Percentiles rank a stretch among this genome's conserved stretches.
These are phyloP conservation scores for Siniperca obscura DNA, from an alignment of 2,797 vertebrate genomes.

Conservation along the genomic window DNA sequence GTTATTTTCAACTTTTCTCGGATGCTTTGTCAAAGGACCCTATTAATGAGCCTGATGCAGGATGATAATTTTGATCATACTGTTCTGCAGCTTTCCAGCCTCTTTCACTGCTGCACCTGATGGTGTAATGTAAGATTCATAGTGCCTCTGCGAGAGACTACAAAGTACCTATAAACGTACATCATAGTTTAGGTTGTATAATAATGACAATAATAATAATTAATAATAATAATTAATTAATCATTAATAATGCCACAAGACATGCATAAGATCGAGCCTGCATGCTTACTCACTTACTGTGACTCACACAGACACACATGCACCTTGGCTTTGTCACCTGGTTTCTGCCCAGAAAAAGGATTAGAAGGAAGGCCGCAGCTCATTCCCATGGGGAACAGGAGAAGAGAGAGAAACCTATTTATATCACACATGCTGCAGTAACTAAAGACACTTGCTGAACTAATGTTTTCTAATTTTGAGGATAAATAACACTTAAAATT, in stretches of 20 bases:
- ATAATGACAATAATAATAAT: not conserved
- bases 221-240: too few relatives aligned
- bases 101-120: conserved; percentile 1
- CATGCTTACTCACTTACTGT: conserved; percentile 27
- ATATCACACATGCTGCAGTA: conserved; percentile 15
- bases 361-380: conserved; percentile 56
- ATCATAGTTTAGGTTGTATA: not conserved
- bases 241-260: too few relatives aligned
- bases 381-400: conserved; percentile 61
- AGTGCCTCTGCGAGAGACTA: not conserved
- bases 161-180: not conserved
- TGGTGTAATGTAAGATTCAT: not conserved
- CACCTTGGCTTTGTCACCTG: conserved; percentile 67
- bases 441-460: not conserved
- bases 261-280: not conserved
- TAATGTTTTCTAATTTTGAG: not conserved
- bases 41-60: not conserved
- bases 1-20: conserved; percentile 23
- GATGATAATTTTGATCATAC: not conserved
- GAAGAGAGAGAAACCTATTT: conserved; percentile 47
- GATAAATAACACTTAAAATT: not conserved
- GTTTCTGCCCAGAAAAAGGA: conserved; percentile 50
- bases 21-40: not conserved
- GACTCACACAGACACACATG: conserved; percentile 45
- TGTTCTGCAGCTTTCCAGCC: not conserved